Evolutionary conservation across 1,140 invertebrate genomes (phyloP), one percentile per base, ranked within the genome.

Genomic region (Cephus cinctus): DNA sequence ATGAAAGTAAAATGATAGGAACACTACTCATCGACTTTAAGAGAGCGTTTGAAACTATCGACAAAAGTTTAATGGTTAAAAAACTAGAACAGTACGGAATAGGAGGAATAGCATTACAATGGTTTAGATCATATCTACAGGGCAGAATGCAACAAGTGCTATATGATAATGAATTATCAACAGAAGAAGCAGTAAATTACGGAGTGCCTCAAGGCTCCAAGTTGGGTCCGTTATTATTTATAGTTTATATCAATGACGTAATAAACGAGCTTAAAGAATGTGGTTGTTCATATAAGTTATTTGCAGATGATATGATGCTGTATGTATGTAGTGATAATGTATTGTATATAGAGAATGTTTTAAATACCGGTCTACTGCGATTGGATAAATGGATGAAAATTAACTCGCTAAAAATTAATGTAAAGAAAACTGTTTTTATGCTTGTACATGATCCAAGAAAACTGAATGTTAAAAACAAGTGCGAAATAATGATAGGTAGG

Each of bases 1-100:
- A 47, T 12, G 14, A 38, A 12, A 36, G 22, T 3, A 5, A 23
- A 16, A 34, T 15, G n/a, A 18, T 42, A 14, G 25, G 14, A n/a
- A 19, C 11, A 0, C 19, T 49, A 15, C 43, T 49, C 22, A 9
- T 43, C 19, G 47, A n/a, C n/a, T n/a, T n/a, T n/a, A n/a, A n/a
- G n/a, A n/a, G n/a, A n/a, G n/a, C n/a, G n/a, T n/a, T n/a, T 43
- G 47, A 49, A 25, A 49, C 47, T n/a, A 25, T 49, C 5, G 25
- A 42, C 21, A 42, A 40, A 43, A 21, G 35, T 12, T 21, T 35
- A 1, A 4, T 49, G 16, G n/a, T 49, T 21, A 5, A 34, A 19
- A 43, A 43, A 49, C 9, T 49, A 23, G 16, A 21, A 22, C 32
- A 12, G 12, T 43, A 43, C 19, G 47, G 47, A 35, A 43, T 36